Evolutionary conservation across 2,888 invertebrate genomes (phyloP).

Genomic region (Azorinus chamasolen): DNA sequence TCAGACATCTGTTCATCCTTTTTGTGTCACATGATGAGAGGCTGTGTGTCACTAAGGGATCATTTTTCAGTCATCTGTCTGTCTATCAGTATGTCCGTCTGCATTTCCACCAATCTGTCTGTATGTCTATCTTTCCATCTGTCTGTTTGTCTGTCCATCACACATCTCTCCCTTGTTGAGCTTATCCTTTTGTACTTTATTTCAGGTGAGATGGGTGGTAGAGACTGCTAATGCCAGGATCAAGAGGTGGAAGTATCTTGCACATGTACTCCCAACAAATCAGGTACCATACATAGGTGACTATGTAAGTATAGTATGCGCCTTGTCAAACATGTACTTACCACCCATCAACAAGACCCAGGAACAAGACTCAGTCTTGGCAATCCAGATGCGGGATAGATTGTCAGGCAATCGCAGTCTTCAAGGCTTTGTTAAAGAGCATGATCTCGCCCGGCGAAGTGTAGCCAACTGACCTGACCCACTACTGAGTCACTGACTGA

Average conservation of each 20-base stretch:
- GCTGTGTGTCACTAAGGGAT: no score
- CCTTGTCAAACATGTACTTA: constrained; percentile 36
- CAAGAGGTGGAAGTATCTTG: constrained; percentile 43
- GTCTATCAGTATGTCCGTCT: no score
- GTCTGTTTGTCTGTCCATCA: no score
- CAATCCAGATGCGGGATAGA: constrained; percentile 11
- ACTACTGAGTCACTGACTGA: constrained; percentile 3
- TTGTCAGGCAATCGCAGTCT: background rate
- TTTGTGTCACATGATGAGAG: no score
- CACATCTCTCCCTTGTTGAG: no score
- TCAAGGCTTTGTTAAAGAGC: constrained; percentile 18
- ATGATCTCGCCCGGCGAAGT: constrained; percentile 9
- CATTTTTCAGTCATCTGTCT: no score
- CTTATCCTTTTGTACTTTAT: constrained; percentile 14
- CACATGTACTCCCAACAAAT: constrained; percentile 35
- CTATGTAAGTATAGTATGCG: constrained; percentile 48
- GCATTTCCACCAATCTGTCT: no score
- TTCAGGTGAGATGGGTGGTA: constrained; percentile 52
- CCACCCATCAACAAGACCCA: background rate
- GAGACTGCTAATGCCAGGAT: constrained; percentile 52
- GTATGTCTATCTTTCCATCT: no score
- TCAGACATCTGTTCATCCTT: no score
- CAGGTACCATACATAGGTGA: constrained; percentile 55
- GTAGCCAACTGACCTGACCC: background rate
- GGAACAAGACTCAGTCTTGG: constrained; percentile 8